Evolutionary conservation across 2,888 invertebrate genomes (phyloP).

Genomic region (Pelosia muscerda): DNA sequence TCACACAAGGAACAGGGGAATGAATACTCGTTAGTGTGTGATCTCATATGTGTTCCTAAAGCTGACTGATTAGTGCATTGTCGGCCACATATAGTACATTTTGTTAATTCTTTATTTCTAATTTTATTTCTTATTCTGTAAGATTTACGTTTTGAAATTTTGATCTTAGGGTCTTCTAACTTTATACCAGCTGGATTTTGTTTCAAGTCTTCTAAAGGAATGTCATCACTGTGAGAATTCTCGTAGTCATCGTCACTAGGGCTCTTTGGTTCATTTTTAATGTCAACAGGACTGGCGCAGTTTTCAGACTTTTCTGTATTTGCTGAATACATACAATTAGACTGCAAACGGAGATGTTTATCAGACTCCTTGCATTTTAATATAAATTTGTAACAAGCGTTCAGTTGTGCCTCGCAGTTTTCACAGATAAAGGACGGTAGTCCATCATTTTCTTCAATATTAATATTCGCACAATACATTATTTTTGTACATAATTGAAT

Average conservation of each 20-base stretch:
- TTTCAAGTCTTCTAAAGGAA: conserved; percentile 30
- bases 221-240: conserved; percentile 38
- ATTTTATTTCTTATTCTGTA: conserved; percentile 50
- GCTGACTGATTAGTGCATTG: conserved; percentile 64
- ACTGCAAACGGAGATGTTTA: conserved; percentile 57
- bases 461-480: conserved; percentile 64
- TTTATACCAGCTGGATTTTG: conserved; percentile 25
- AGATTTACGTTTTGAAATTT: conserved; percentile 35
- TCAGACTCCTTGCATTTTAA: conserved; percentile 71
- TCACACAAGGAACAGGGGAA: conserved; percentile 67
- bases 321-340: conserved; percentile 1
- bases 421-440: conserved; percentile 66
- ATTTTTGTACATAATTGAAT: conserved; percentile 60
- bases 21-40: conserved; percentile 68
- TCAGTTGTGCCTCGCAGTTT: conserved; percentile 62
- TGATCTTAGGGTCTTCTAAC: conserved; percentile 22
- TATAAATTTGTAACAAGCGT: conserved; percentile 64
- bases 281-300: conserved; percentile 52
- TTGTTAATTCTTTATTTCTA: conserved; percentile 36
- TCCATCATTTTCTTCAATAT: conserved; percentile 63
- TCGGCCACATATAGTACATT: conserved; percentile 65
- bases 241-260: conserved; percentile 46
- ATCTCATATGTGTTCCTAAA: conserved; percentile 66
- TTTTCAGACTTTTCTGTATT: conserved; percentile 15
- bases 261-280: conserved; percentile 59